Percentiles rank a stretch among this genome's conserved stretches.
Conservation (phyloP, 2,888 invertebrate genomes). For the Dryococelus australis region DNA sequence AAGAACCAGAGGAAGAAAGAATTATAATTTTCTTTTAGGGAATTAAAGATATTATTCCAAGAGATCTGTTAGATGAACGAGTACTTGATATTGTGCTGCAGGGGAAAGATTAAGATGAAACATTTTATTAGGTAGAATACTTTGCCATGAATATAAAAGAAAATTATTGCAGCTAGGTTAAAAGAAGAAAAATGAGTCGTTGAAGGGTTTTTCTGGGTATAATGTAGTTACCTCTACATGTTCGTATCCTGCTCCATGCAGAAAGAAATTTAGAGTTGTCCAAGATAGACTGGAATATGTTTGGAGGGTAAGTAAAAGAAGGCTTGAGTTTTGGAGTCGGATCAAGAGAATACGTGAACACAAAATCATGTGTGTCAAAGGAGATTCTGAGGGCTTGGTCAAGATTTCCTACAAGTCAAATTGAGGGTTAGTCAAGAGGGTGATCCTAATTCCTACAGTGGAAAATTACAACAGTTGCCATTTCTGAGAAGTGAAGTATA, state of each 20-base stretch:
- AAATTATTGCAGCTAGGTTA: background rate
- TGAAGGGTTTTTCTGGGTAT: background rate
- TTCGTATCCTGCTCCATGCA: too few species aligned
- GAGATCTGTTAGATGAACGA: background rate
- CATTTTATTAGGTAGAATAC: background rate
- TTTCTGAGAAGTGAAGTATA: background rate
- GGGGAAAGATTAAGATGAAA: background rate
- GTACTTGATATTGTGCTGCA: background rate
- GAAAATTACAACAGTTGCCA: background rate
- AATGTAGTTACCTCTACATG: background rate
- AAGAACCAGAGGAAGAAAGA: background rate
- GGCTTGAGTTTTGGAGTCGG: constrained; percentile 49
- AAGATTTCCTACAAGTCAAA: background rate
- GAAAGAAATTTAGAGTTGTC: background rate
- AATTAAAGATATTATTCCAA: background rate
- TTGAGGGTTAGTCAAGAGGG: too few species aligned
- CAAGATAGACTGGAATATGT: too few species aligned
- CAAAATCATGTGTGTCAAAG: background rate
- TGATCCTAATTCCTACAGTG: background rate
- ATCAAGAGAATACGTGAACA: constrained; percentile 50
- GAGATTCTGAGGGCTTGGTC: background rate
- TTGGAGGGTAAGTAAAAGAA: constrained; percentile 37
- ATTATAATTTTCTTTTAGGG: background rate
- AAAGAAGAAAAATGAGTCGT: background rate
- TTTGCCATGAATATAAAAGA: background rate